Evolutionary conservation across 2,888 invertebrate species (phyloP).

Genomic region (Phoronis australis): DNA sequence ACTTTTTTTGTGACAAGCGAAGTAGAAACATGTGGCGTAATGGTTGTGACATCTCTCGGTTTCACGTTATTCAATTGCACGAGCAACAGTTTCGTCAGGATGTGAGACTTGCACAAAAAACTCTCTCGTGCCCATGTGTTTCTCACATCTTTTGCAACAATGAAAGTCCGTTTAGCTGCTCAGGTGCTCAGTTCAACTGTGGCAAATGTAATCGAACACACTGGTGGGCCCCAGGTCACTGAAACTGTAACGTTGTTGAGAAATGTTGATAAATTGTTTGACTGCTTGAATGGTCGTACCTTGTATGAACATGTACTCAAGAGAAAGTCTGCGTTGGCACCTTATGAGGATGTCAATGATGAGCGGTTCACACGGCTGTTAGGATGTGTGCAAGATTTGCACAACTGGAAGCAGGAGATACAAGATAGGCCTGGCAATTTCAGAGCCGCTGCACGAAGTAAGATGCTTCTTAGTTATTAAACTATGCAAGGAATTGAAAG

Average conservation of each 20-base stretch:
- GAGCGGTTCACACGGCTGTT: not conserved
- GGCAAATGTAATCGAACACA: slow-evolving; percentile 1
- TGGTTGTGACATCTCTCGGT: slow-evolving; percentile 16
- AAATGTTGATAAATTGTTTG: not conserved
- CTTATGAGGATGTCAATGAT: not conserved
- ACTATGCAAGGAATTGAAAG: not conserved
- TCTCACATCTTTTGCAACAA: not conserved
- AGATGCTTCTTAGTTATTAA: not conserved
- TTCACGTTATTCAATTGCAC: slow-evolving; percentile 14
- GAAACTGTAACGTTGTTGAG: not conserved
- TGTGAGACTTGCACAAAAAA: not conserved
- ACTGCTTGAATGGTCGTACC: slow-evolving; percentile 1
- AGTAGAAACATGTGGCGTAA: slow-evolving; percentile 14
- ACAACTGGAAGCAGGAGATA: not conserved
- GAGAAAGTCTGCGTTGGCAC: not conserved
- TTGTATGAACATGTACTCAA: slow-evolving; percentile 1
- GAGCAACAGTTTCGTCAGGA: slow-evolving; percentile 3
- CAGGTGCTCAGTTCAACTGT: slow-evolving; percentile 6
- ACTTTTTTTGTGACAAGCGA: slow-evolving; percentile 15
- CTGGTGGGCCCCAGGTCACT: not conserved
- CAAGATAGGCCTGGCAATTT: not conserved
- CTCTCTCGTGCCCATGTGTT: not conserved
- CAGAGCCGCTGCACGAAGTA: not conserved
- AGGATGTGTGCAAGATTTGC: not conserved
- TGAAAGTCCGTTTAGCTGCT: slow-evolving; percentile 1